These are phyloP conservation scores for Neofelis nebulosa DNA, from an alignment of 2,113 vertebrate genomes.

Conservation along the genomic window DNA sequence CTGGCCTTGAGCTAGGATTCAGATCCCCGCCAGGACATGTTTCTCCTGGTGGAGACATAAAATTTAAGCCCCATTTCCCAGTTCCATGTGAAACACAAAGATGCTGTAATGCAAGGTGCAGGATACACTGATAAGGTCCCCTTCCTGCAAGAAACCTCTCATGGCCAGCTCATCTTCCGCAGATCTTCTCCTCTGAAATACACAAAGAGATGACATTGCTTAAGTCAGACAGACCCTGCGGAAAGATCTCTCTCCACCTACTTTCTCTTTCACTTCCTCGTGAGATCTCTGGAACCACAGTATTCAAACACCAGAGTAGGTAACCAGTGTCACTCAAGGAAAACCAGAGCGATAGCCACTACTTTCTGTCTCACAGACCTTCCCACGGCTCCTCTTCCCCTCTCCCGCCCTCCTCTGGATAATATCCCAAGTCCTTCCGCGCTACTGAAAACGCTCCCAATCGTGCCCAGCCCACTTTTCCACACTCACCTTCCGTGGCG, in stretches of 20 bases:
- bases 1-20: neutral
- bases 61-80: neutral
- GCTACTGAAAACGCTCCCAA: neutral
- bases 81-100: rapidly evolving
- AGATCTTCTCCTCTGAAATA: constrained; percentile 93
- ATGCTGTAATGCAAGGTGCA: neutral
- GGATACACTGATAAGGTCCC: constrained; percentile 98
- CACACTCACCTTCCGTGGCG: neutral
- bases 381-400: neutral
- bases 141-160: constrained; percentile 96
- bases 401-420: neutral
- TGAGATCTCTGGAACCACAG: neutral
- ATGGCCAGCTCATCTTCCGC: constrained; percentile 97
- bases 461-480: neutral
- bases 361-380: neutral
- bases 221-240: neutral
- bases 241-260: neutral
- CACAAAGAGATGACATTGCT: neutral
- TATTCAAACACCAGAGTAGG: neutral
- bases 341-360: too few relatives aligned
- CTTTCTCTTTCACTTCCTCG: neutral
- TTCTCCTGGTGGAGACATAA: neutral
- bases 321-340: neutral
- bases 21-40: neutral
- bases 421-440: too few relatives aligned